Base-by-base conservation (phyloP, 2,113 vertebrate species). In the Noctilio leporinus region DNA sequence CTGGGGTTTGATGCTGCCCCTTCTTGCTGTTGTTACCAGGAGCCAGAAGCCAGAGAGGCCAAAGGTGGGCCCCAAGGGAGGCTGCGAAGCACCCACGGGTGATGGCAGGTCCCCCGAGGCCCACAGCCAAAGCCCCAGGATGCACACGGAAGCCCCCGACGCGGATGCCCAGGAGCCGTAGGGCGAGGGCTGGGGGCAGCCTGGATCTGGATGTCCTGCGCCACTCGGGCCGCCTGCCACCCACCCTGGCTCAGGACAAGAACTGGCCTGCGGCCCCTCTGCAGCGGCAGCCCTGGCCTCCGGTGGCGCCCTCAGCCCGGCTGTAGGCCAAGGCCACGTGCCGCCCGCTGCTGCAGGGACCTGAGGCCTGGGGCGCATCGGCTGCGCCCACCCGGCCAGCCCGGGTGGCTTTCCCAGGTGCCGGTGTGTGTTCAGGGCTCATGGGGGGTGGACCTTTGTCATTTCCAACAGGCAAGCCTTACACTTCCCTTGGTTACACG, bases 21-120 rank as follows among this genome's bases (percentile, higher is more conserved):
- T 93, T 65, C 77, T 95, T n/a, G 0, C 1, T 92, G 45, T 96
- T 81, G 1, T 96, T 92, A 26, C 86, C 88, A 95, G 96, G 92
- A 93, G 38, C 59, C 92, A 11, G 57, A 57, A 85, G 59, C 30
- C 10, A 0, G 86, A 43, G 93, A 76, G 2, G 1, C 64, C 87
- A 89, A 88, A 57, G 10, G 24, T 24, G 6, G 10, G 75, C 35
- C 70, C 96, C 88, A 20, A 10, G 49, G 81, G 72, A 65, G 38
- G 2, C 57, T 35, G 12, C 0, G 62, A 33, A 69, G 70, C 65
- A 51, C 59, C 65, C 0, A 0, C 76, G 38, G n/a, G 40, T 14
- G 84, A 43, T n/a, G 75, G 67, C 67, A 73, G 38, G 51, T 10
- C 47, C 77, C 55, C 55, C 0, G 9, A 69, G 40, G 26, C 70